Base-by-base conservation (phyloP, 2,888 invertebrate genomes). In the Camptogramma bilineatum region DNA sequence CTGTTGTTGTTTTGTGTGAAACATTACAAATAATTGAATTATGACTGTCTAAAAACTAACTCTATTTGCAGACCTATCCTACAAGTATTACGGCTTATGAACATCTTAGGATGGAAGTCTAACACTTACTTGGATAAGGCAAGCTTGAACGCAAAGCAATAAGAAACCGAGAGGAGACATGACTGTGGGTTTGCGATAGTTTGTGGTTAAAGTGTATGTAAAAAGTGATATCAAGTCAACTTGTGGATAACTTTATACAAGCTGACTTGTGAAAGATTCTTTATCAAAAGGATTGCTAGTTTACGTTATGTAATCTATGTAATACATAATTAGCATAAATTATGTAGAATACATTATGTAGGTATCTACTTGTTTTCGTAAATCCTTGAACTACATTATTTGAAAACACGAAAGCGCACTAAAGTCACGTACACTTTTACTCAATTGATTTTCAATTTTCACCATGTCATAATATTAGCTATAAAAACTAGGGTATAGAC, bases 141-240 rank as follows among this genome's bases (percentile, higher is more conserved):
- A 75, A 68, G 74, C 78, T 65, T 80, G 81, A 50, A 76, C 58
- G 75, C 76, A 80, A 48, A 81, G 66, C 7, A 76, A 42, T 5
- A 78, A 24, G 39, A 80, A 68, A 24, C 74, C 62, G 53, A 77
- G 72, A 39, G 72, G 62, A 60, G 75, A 78, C 83, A 83, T 83
- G 64, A 62, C 79, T 19, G 17, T 48, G 17, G 8, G n/a, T 39
- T 39, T 13, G n/a, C 10, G 4, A 3, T 39, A 39, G 44, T 17
- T 44, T 17, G 13, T 7, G 2, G 16, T 44, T 7, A 16, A 17
- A 44, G 44, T 44, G 16, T 17, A 17, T 4, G 17, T 44, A 17
- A 44, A 42, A 44, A 44, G 44, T 44, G 44, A 44, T 17, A 17
- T 8, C 16, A 17, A 44, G 44, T 17, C 1, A 8, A 17, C 16